Conservation (phyloP, 2,797 vertebrate genomes). For the Hydrocynus forskahlii region DNA sequence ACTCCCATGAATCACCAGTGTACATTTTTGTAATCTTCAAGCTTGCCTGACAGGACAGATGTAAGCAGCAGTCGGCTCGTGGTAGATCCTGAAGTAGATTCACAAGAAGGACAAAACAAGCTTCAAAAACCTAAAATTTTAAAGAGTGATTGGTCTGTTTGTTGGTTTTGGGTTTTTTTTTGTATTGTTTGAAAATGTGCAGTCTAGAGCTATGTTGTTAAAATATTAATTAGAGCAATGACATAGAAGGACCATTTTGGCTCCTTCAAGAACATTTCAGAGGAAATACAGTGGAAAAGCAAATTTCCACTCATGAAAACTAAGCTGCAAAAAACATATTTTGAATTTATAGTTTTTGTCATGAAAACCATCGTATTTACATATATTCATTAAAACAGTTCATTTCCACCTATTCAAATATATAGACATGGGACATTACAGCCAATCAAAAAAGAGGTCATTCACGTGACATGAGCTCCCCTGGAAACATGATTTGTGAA, state of each 20-base stretch:
- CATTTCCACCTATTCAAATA: no score
- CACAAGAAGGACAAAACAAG: not conserved
- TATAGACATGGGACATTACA: no score
- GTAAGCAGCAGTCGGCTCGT: constrained; percentile 32
- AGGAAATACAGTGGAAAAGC: no score
- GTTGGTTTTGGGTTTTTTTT: constrained; percentile 16
- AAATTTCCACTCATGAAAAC: no score
- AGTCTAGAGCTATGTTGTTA: not conserved
- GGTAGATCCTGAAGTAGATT: constrained; percentile 35
- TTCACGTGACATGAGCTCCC: no score
- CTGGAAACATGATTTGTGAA: no score
- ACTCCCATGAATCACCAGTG: constrained; percentile 34
- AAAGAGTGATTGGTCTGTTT: constrained; percentile 21
- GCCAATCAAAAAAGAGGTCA: no score
- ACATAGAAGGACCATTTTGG: not conserved
- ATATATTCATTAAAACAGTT: no score
- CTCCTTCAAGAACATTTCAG: not conserved
- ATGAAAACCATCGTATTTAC: no score
- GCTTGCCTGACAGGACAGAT: constrained; percentile 55
- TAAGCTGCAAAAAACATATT: no score
- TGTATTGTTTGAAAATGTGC: not conserved
- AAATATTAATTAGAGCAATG: not conserved
- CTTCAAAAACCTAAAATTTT: constrained; percentile 25
- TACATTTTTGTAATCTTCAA: constrained; percentile 45
- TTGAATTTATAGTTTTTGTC: no score